Conservation (phyloP, 2,797 vertebrate species). For the Anguilla pacifica region DNA sequence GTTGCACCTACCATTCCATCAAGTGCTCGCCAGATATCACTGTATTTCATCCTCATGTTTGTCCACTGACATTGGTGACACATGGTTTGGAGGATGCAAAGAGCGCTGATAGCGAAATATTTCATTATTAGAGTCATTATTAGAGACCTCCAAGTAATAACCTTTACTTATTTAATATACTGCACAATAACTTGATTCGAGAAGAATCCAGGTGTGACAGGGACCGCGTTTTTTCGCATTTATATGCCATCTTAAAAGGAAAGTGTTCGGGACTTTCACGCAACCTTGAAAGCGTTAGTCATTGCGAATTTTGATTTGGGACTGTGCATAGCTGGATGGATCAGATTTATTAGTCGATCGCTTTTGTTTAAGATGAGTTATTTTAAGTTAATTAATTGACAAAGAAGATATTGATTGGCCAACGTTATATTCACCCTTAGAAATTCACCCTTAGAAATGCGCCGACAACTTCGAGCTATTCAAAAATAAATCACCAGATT, state of each 20-base stretch:
- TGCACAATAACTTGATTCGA: background rate
- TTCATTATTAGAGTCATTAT: background rate
- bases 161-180: background rate
- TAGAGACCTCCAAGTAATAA: background rate
- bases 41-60: slow-evolving; percentile 4
- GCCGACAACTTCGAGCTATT: too few relatives aligned
- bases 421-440: too few relatives aligned
- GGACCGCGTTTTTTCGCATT: background rate
- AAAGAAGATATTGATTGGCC: too few relatives aligned
- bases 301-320: background rate
- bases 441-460: too few relatives aligned
- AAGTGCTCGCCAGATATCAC: background rate
- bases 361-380: background rate
- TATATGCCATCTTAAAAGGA: background rate
- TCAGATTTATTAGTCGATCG: background rate
- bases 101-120: background rate
- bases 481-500: too few relatives aligned
- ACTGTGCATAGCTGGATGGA: background rate
- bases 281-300: background rate
- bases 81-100: background rate
- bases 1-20: background rate
- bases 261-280: background rate
- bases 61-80: background rate
- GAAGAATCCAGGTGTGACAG: background rate
- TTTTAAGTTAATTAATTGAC: background rate